These are phyloP conservation scores for Rhopalosiphum maidis DNA, from an alignment of 1,140 invertebrate species.

Conservation along the genomic window DNA sequence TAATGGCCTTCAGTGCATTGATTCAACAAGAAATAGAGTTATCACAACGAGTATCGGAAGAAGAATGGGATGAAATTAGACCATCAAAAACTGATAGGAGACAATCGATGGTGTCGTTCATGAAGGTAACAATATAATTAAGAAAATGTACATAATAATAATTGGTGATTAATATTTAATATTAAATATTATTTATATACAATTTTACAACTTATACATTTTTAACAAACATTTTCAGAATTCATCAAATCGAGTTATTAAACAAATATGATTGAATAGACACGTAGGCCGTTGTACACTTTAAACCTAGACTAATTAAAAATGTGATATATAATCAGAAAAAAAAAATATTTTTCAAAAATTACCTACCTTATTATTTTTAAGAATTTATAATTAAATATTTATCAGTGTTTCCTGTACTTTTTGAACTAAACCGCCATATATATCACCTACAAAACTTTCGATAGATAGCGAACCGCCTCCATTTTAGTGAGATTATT, in stretches of 20 bases:
- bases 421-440: too few relatives aligned
- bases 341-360: too few relatives aligned
- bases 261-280: too few relatives aligned
- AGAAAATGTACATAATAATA: background rate
- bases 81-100: slow-evolving; percentile 72
- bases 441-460: too few relatives aligned
- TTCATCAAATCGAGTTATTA: too few relatives aligned
- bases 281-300: too few relatives aligned
- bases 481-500: background rate
- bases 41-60: slow-evolving; percentile 76
- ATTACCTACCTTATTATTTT: too few relatives aligned
- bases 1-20: slow-evolving; percentile 71
- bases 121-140: slow-evolving; percentile 65
- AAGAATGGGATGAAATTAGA: slow-evolving; percentile 80
- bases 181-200: background rate
- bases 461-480: background rate
- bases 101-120: slow-evolving; percentile 68
- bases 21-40: slow-evolving; percentile 72
- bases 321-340: too few relatives aligned
- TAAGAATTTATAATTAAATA: too few relatives aligned
- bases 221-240: too few relatives aligned
- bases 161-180: background rate
- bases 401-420: too few relatives aligned
- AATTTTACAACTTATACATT: background rate
- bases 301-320: background rate